Conservation (phyloP, 2,888 invertebrate genomes). For the Chrysolina oricalcia region DNA sequence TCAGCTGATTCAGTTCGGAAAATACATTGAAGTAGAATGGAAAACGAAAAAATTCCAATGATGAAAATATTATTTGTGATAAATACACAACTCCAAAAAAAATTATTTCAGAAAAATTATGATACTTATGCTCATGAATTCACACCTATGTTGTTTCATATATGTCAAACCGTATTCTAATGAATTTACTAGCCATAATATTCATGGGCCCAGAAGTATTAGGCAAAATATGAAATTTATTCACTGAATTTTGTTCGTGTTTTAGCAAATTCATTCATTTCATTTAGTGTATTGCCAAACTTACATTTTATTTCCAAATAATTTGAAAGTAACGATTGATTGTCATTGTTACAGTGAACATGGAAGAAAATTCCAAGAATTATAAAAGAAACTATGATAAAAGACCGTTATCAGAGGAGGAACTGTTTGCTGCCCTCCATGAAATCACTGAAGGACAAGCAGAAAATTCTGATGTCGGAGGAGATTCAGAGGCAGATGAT, state of each 20-base stretch:
- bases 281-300: not conserved
- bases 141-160: not conserved
- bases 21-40: too few species aligned
- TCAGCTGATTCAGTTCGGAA: too few species aligned
- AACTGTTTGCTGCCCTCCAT: not conserved
- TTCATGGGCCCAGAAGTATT: not conserved
- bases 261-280: not conserved
- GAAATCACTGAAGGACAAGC: not conserved
- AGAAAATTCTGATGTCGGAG: not conserved
- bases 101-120: too few species aligned
- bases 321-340: not conserved
- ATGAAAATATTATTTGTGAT: too few species aligned
- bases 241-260: not conserved
- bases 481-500: not conserved
- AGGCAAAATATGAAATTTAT: not conserved
- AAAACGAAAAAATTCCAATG: too few species aligned
- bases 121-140: not conserved
- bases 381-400: not conserved
- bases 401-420: not conserved
- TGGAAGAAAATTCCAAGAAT: not conserved
- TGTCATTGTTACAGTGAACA: too few species aligned
- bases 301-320: not conserved
- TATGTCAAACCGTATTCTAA: not conserved
- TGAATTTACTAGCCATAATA: not conserved
- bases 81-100: too few species aligned